phyloP scores from a whole-genome alignment of 2,113 vertebrate species.

The Bufo bufo region DNA sequence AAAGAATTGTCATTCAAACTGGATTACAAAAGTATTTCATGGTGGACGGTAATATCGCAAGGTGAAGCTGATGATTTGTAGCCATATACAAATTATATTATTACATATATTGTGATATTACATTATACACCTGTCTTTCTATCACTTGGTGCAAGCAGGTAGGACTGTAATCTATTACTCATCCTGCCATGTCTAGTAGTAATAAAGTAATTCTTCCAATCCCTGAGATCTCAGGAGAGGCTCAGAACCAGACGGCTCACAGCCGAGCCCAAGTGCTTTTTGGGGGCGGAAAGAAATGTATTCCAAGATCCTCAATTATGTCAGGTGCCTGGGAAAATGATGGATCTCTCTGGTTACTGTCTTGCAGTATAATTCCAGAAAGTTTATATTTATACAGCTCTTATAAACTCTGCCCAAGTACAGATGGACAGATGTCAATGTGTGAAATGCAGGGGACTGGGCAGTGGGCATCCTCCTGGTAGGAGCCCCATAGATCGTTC shows the following conservation, averaged over 20 bases:
- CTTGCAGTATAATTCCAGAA: not conserved
- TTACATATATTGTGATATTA: not conserved
- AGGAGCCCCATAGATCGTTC: too few species aligned
- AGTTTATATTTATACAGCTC: not conserved
- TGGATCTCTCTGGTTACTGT: conserved; percentile 16
- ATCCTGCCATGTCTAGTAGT: conserved; percentile 9
- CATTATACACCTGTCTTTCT: not conserved
- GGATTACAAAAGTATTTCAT: too few species aligned
- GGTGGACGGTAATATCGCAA: too few species aligned
- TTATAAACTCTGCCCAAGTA: not conserved
- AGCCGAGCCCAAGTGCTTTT: not conserved
- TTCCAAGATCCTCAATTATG: conserved; percentile 6
- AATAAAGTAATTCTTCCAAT: not conserved
- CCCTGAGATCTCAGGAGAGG: not conserved
- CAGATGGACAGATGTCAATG: too few species aligned
- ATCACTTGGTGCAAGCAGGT: not conserved
- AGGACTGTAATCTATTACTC: not conserved
- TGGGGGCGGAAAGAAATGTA: not conserved
- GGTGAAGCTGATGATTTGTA: too few species aligned
- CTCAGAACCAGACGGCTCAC: not conserved
- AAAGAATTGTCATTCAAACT: too few species aligned
- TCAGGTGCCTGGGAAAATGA: not conserved
- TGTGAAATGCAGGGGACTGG: too few species aligned
- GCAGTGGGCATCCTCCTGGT: too few species aligned
- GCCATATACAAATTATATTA: too few species aligned